Evolutionary conservation across 2,888 invertebrate species (phyloP).

Genomic region (Aporophyla nigra): DNA sequence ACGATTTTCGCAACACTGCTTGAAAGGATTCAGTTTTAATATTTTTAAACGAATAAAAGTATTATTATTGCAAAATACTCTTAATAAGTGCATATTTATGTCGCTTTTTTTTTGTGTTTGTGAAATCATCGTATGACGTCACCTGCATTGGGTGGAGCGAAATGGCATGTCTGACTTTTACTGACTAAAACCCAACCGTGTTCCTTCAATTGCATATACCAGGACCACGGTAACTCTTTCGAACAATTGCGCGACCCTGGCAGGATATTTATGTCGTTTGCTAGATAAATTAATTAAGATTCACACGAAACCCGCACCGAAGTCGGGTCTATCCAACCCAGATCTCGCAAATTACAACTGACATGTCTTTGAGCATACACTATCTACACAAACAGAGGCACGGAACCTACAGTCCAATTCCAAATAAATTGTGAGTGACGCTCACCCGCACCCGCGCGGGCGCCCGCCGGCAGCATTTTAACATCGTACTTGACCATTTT

Average conservation of each 20-base stretch:
- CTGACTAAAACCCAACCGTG: no score
- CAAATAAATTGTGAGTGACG: slow-evolving; percentile 44
- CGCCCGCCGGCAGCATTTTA: slow-evolving; percentile 33
- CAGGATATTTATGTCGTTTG: neutral
- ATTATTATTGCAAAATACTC: neutral
- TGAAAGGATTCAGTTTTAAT: slow-evolving; percentile 3
- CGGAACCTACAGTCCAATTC: slow-evolving; percentile 23
- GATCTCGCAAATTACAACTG: slow-evolving; percentile 11
- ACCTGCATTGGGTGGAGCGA: no score
- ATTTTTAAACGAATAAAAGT: slow-evolving; percentile 7
- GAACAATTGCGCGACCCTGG: no score
- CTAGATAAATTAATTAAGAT: neutral
- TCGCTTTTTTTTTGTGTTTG: no score
- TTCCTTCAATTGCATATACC: no score
- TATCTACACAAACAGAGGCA: slow-evolving; percentile 28
- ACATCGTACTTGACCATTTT: slow-evolving; percentile 53
- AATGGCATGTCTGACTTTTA: no score
- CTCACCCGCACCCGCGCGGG: neutral
- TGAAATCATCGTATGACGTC: no score
- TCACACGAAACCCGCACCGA: neutral
- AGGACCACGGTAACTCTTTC: no score
- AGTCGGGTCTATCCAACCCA: neutral
- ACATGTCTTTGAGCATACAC: slow-evolving; percentile 26
- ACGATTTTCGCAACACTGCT: slow-evolving; percentile 15
- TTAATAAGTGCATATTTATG: neutral